Evolutionary conservation across 2,797 vertebrate genomes (phyloP).

Genomic region (Manis pentadactyla): DNA sequence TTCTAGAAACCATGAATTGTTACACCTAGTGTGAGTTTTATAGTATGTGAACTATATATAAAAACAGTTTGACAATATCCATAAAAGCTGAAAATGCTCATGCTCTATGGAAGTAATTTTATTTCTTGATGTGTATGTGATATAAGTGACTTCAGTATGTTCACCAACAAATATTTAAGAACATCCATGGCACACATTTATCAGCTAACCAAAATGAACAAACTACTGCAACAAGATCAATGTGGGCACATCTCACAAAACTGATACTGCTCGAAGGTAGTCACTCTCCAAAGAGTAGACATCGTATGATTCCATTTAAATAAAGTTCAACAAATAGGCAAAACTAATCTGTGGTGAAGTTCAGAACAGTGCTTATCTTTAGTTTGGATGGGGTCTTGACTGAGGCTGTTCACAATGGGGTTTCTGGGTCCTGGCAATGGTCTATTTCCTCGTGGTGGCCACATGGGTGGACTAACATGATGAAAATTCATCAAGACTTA

Average conservation of each 20-base stretch:
- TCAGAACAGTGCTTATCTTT: background rate
- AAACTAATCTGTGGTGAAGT: background rate
- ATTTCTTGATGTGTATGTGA: background rate
- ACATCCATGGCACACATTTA: too few relatives aligned
- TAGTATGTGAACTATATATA: background rate
- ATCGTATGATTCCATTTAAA: background rate
- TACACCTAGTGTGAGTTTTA: background rate
- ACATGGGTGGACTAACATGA: rapidly evolving
- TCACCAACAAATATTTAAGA: background rate
- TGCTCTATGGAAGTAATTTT: too few relatives aligned
- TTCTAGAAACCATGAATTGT: background rate
- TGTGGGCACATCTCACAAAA: background rate
- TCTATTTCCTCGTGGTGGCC: background rate
- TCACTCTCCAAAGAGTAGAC: background rate
- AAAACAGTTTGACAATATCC: background rate
- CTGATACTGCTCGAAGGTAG: background rate
- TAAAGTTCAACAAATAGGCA: background rate
- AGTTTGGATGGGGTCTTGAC: background rate
- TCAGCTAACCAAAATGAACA: background rate
- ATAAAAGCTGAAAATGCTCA: background rate
- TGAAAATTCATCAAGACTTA: background rate
- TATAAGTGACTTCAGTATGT: background rate
- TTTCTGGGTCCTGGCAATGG: background rate
- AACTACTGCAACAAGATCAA: background rate
- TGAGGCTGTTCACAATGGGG: too few relatives aligned